phyloP scores from a whole-genome alignment of 2,888 invertebrate species.

The Cephus runcator region DNA sequence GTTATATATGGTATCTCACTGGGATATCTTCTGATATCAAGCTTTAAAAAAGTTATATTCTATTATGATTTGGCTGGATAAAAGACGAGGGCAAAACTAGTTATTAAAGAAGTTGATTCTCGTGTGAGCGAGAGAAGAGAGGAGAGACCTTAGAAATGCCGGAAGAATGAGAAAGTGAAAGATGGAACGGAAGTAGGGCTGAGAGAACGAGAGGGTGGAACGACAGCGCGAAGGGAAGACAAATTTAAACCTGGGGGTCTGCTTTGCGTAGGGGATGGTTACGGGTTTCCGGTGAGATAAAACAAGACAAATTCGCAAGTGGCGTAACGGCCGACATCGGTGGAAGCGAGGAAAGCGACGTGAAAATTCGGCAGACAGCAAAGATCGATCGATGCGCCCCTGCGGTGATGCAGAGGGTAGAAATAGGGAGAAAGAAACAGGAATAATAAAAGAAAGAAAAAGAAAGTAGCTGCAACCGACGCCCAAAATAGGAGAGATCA shows the following conservation, averaged over 20 bases:
- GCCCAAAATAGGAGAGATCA: slow-evolving; percentile 21
- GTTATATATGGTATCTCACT: neutral
- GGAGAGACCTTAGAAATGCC: slow-evolving; percentile 10
- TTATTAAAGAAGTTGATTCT: neutral
- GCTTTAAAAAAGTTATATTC: neutral
- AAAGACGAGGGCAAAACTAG: neutral
- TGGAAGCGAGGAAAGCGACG: slow-evolving; percentile 18
- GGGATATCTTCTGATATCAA: neutral
- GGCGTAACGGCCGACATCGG: neutral
- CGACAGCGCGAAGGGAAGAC: neutral
- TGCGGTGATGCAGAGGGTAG: neutral
- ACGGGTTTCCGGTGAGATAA: slow-evolving; percentile 33
- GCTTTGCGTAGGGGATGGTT: slow-evolving; percentile 22
- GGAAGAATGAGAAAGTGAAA: neutral
- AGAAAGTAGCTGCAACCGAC: neutral
- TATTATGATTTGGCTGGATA: neutral
- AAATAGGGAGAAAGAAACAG: neutral
- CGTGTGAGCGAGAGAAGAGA: neutral
- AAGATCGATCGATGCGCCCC: slow-evolving; percentile 27
- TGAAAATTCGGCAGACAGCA: slow-evolving; percentile 33
- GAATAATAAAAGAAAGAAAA: neutral
- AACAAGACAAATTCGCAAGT: slow-evolving; percentile 39
- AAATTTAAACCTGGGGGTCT: neutral
- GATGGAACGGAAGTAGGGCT: slow-evolving; percentile 4
- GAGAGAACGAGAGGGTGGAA: slow-evolving; percentile 5